Evolutionary conservation across 2,797 vertebrate genomes (phyloP).

Genomic region (Ptychobarbus kaznakovi): DNA sequence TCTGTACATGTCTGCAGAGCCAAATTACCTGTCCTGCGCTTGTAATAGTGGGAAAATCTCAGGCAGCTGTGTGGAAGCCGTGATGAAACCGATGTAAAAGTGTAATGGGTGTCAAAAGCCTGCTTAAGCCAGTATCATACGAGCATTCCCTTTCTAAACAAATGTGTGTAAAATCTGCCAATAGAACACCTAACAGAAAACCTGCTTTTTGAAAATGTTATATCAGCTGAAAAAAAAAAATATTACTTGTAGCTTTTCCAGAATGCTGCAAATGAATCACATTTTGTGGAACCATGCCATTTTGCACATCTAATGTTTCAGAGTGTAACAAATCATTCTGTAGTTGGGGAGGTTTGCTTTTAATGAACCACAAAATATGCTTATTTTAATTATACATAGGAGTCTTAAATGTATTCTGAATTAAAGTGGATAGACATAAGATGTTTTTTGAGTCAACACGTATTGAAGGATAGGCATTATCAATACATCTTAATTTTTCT

Average conservation of each 20-base stretch:
- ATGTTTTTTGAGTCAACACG: neutral
- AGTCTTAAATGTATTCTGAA: neutral
- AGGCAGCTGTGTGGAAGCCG: neutral
- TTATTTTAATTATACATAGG: neutral
- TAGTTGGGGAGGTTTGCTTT: neutral
- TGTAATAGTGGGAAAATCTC: conserved; percentile 17
- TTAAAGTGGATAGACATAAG: neutral
- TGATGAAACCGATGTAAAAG: neutral
- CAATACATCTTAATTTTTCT: neutral
- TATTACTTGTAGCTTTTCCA: neutral
- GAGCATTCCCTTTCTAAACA: conserved; percentile 24
- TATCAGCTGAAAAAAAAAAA: neutral
- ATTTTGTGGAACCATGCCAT: neutral
- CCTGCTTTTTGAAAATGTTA: conserved; percentile 11
- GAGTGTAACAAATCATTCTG: neutral
- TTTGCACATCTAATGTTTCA: neutral
- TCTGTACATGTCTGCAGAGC: conserved; percentile 12
- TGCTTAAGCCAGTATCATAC: conserved; percentile 22
- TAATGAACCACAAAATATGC: neutral
- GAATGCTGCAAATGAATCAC: neutral
- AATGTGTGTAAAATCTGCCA: conserved; percentile 21
- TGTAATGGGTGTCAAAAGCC: neutral
- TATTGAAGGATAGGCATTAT: neutral
- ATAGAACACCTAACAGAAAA: conserved; percentile 36
- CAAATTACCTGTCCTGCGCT: conserved; percentile 14